phyloP scores from a whole-genome alignment of 1,140 invertebrate genomes.

The Idris sp. region DNA sequence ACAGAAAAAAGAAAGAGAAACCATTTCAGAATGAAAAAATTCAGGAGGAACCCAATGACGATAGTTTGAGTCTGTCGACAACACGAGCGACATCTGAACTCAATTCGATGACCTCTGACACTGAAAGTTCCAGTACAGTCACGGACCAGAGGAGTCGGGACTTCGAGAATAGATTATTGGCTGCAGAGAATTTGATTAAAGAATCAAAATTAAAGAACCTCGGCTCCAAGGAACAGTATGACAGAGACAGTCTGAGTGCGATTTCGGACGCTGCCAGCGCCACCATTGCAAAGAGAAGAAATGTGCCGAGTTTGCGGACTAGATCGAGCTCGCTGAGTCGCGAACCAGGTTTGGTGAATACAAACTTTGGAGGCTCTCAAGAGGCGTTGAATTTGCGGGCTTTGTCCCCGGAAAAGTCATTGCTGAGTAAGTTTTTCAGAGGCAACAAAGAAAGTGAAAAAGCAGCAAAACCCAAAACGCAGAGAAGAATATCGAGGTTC shows the following conservation, averaged over 20 bases:
- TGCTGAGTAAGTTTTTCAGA: conserved; percentile 80
- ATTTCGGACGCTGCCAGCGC: conserved; percentile 57
- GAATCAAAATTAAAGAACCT: conserved; percentile 72
- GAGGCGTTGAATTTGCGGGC: conserved; percentile 29
- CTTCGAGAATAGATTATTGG: conserved; percentile 70
- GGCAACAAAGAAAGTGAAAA: conserved; percentile 72
- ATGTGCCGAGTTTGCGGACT: conserved; percentile 69
- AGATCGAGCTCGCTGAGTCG: conserved; percentile 72
- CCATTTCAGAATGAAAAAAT: conserved; percentile 67
- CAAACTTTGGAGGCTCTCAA: conserved; percentile 54
- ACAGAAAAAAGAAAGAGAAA: conserved; percentile 62
- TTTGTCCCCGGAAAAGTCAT: conserved; percentile 76
- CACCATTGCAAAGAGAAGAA: conserved; percentile 64
- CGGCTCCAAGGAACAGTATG: conserved; percentile 22
- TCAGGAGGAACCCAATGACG: conserved; percentile 69
- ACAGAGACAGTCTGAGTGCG: conserved; percentile 66
- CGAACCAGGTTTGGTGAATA: conserved; percentile 56
- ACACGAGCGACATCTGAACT: conserved; percentile 54
- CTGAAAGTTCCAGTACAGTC: conserved; percentile 67
- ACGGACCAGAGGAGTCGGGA: conserved; percentile 64
- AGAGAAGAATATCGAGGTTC: conserved; percentile 84
- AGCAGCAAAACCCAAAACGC: conserved; percentile 70
- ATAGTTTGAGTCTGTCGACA: conserved; percentile 25
- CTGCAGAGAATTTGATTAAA: conserved; percentile 74
- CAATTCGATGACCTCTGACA: conserved; percentile 67